Conservation (phyloP, 2,888 invertebrate genomes). For the Cheilosia grossa region DNA sequence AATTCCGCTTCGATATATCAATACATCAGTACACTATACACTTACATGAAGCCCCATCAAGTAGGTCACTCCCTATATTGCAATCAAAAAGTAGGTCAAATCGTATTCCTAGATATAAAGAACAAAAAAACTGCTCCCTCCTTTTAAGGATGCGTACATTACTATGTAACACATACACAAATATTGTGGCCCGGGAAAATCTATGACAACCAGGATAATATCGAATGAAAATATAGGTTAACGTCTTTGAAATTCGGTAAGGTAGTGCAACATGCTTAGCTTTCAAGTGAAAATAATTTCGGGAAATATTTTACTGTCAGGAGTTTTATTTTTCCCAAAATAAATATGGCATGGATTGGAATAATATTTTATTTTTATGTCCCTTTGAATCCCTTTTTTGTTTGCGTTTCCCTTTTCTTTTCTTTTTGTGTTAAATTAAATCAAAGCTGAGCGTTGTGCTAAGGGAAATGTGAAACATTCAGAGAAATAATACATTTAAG, state of each 20-base stretch:
- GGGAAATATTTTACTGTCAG: not conserved
- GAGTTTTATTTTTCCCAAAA: too few relatives aligned
- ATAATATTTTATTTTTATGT: too few relatives aligned
- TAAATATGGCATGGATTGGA: too few relatives aligned
- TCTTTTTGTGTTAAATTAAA: too few relatives aligned
- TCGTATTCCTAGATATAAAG: not conserved
- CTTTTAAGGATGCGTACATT: not conserved
- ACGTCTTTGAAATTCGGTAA: conserved; percentile 16
- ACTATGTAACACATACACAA: not conserved
- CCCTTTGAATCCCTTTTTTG: too few relatives aligned
- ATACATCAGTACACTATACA: not conserved
- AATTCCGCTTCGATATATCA: too few relatives aligned
- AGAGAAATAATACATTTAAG: too few relatives aligned
- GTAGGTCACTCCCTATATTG: not conserved
- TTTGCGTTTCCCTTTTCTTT: too few relatives aligned
- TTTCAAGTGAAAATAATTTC: not conserved
- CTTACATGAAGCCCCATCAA: not conserved
- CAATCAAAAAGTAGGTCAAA: not conserved
- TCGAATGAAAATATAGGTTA: conserved; percentile 31
- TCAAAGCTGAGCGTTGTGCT: too few relatives aligned
- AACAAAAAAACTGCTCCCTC: not conserved
- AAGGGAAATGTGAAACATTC: too few relatives aligned
- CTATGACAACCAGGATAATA: conserved; percentile 24
- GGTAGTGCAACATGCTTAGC: not conserved
- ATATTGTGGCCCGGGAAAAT: conserved; percentile 3